phyloP scores from a whole-genome alignment of 2,888 invertebrate genomes.

The Heliothis peltigera region DNA sequence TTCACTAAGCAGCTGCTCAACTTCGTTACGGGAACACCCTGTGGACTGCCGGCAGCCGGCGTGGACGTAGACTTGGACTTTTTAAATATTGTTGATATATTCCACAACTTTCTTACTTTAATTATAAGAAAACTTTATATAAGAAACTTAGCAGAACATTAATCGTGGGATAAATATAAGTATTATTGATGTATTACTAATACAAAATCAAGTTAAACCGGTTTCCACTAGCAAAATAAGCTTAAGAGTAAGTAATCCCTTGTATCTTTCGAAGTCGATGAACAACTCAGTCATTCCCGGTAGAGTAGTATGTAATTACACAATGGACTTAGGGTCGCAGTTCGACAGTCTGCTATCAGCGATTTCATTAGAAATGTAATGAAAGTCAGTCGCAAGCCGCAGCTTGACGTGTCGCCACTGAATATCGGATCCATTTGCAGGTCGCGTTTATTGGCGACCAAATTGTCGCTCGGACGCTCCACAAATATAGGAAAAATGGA shows the following conservation, averaged over 20 bases:
- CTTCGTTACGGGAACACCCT: slow-evolving; percentile 27
- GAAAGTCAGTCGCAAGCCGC: slow-evolving; percentile 33
- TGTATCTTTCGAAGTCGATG: no score
- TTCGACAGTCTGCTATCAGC: background rate
- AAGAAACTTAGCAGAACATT: background rate
- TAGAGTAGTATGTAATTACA: background rate
- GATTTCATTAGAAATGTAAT: slow-evolving; percentile 33
- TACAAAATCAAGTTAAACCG: no score
- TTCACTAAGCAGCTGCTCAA: slow-evolving; percentile 32
- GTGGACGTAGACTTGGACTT: background rate
- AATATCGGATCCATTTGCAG: slow-evolving; percentile 53
- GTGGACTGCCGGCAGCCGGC: background rate
- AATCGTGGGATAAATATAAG: background rate
- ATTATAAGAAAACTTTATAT: background rate
- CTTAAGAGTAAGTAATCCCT: no score
- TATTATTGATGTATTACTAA: no score
- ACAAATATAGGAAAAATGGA: slow-evolving; percentile 72
- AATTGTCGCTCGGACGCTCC: slow-evolving; percentile 62
- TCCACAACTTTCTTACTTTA: background rate
- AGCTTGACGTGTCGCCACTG: slow-evolving; percentile 46
- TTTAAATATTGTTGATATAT: background rate
- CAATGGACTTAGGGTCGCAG: background rate
- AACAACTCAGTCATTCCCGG: no score
- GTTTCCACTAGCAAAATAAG: no score
- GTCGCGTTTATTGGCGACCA: slow-evolving; percentile 67